Evolutionary conservation across 1,140 invertebrate genomes (phyloP).

Genomic region (Scaptomyza hsui): DNA sequence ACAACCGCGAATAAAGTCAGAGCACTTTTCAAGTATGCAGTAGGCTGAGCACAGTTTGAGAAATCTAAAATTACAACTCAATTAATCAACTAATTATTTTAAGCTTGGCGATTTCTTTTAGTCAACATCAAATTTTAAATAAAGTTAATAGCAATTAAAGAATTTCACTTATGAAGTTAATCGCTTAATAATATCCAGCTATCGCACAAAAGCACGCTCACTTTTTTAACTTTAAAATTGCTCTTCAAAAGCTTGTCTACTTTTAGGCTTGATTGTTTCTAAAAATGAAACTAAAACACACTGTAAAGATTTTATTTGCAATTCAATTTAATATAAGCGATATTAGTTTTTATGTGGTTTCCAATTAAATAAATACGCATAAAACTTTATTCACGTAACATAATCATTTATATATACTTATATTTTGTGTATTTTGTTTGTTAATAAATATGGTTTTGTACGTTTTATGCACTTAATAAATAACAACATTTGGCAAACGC

Average conservation of each 20-base stretch:
- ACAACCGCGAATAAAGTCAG: neutral
- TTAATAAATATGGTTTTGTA: conserved; percentile 48
- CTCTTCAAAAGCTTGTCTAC: conserved; percentile 18
- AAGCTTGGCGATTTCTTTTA: no score
- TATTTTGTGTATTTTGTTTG: conserved; percentile 26
- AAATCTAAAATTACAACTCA: no score
- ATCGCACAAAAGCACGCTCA: conserved; percentile 52
- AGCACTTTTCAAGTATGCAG: neutral
- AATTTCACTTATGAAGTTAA: no score
- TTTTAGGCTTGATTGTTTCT: conserved; percentile 19
- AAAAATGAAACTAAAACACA: neutral
- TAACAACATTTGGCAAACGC: conserved; percentile 52
- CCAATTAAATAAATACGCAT: conserved; percentile 48
- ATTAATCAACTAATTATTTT: no score
- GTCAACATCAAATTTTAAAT: no score
- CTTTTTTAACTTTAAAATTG: neutral
- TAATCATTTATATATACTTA: conserved; percentile 42
- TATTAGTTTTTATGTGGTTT: conserved; percentile 22
- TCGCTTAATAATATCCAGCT: no score
- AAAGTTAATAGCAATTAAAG: no score
- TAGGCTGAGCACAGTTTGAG: no score
- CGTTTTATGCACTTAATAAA: conserved; percentile 50
- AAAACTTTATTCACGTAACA: conserved; percentile 65
- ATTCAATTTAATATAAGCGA: no score
- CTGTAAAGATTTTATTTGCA: no score